A percentile compares a stretch with the other conserved stretches of the same genome.
Conservation (phyloP, 2,888 invertebrate genomes). For the Smittia aterrima region DNA sequence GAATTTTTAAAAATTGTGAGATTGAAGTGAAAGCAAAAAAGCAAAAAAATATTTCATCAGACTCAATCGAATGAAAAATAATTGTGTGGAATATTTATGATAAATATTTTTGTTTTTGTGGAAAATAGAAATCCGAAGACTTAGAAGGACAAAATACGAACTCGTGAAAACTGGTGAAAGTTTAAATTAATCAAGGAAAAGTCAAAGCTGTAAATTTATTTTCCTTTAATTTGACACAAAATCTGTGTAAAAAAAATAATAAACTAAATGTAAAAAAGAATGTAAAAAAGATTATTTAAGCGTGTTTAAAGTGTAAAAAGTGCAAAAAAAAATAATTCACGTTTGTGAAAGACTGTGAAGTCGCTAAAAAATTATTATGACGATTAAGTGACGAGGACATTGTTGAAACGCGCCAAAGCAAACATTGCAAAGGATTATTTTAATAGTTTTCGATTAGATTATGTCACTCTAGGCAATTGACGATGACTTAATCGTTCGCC, state of each 20-base stretch:
- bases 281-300: neutral
- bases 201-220: conserved; percentile 9
- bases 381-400: conserved; percentile 17
- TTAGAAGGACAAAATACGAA: neutral
- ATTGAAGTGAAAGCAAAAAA: conserved; percentile 9
- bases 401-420: neutral
- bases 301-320: neutral
- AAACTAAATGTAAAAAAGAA: neutral
- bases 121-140: neutral
- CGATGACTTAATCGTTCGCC: neutral
- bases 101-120: neutral
- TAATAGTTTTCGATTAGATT: neutral
- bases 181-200: neutral
- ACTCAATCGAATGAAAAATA: too few relatives aligned
- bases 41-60: neutral
- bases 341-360: conserved; percentile 5
- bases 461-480: neutral
- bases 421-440: neutral
- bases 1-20: neutral
- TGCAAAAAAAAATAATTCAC: conserved; percentile 13
- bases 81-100: neutral
- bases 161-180: too few relatives aligned
- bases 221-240: neutral
- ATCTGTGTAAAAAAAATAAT: neutral
- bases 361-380: conserved; percentile 17